A percentile compares a stretch with the other conserved stretches of the same genome.
phyloP scores from a whole-genome alignment of 2,888 invertebrate species.

The Melanargia galathea region DNA sequence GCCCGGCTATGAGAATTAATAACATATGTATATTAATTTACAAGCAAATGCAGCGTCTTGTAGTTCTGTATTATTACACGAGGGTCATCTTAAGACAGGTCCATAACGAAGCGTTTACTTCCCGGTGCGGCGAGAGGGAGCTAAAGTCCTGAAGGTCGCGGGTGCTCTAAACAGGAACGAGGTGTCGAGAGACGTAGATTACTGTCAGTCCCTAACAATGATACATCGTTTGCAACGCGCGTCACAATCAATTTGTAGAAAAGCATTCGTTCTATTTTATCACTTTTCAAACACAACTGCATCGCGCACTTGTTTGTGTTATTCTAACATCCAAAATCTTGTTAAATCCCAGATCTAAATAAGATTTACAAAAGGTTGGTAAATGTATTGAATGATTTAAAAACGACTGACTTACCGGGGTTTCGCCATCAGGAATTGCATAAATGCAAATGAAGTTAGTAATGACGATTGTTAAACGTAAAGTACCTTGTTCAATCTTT shows the following conservation, averaged over 20 bases:
- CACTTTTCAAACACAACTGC: conserved; percentile 10
- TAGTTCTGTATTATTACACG: conserved; percentile 4
- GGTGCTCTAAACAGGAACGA: conserved; percentile 63
- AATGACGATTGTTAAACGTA: no score
- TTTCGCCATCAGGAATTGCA: no score
- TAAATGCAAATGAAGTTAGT: no score
- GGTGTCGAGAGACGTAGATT: conserved; percentile 62
- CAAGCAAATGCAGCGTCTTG: not conserved
- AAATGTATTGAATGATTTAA: no score
- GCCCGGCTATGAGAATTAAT: no score
- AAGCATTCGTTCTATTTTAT: conserved; percentile 29
- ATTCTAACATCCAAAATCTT: not conserved
- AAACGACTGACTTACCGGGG: no score
- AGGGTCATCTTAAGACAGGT: conserved; percentile 57
- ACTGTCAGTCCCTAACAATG: conserved; percentile 72
- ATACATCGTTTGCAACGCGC: conserved; percentile 63
- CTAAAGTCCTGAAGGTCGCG: conserved; percentile 65
- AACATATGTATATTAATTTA: no score
- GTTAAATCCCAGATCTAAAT: not conserved
- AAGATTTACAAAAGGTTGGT: no score
- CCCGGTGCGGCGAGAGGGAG: conserved; percentile 64
- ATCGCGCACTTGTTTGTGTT: conserved; percentile 32
- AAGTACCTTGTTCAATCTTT: no score
- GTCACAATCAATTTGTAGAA: conserved; percentile 43
- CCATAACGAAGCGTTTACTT: conserved; percentile 65